Evolutionary conservation across 2,888 invertebrate genomes (phyloP).

Genomic region (Cataglyphis cursor): DNA sequence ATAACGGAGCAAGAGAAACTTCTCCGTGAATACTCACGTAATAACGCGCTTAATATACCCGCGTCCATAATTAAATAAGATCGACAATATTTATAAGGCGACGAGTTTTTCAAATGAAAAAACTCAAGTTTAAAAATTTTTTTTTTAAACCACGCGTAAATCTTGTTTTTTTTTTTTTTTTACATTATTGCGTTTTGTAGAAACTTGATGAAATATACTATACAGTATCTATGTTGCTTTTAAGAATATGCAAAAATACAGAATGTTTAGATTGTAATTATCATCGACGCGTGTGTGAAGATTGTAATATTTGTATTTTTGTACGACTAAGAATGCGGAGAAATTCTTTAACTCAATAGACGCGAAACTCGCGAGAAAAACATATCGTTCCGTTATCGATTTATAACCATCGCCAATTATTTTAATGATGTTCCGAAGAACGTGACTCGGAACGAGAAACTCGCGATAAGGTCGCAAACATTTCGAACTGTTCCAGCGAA

Average conservation of each 20-base stretch:
- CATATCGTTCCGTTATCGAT: neutral
- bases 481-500: neutral
- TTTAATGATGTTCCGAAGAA: neutral
- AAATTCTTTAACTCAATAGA: constrained; percentile 1
- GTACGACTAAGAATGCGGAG: neutral
- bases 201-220: neutral
- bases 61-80: constrained; percentile 36
- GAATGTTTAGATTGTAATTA: neutral
- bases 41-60: constrained; percentile 24
- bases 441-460: constrained; percentile 8
- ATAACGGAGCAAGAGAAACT: constrained; percentile 42
- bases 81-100: neutral
- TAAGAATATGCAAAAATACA: neutral
- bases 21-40: constrained; percentile 34
- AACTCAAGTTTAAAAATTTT: neutral
- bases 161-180: neutral
- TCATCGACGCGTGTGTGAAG: neutral
- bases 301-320: constrained; percentile 6
- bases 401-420: neutral
- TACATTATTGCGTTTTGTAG: too few relatives aligned
- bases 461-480: neutral
- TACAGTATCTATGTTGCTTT: neutral
- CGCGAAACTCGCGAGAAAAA: neutral
- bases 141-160: neutral
- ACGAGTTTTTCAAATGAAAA: neutral